phyloP scores from a whole-genome alignment of 2,113 vertebrate species.

The Vulpes vulpes region DNA sequence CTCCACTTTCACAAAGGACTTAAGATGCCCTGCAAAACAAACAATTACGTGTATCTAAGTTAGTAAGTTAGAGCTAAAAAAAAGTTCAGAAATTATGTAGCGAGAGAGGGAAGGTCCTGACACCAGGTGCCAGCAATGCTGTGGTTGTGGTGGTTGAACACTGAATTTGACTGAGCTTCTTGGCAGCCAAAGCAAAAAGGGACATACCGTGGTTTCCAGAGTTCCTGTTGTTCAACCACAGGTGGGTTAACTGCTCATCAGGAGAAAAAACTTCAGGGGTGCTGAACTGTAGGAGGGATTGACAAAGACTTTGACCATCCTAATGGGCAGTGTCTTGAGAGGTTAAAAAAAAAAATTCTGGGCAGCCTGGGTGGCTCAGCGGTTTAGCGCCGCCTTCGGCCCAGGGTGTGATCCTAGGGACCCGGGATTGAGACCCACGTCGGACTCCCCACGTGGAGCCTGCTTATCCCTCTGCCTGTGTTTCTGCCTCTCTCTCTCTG shows the following conservation, averaged over 20 bases:
- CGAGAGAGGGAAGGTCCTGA: neutral
- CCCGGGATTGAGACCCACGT: too few relatives aligned
- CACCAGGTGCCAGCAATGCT: neutral
- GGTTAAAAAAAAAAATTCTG: neutral
- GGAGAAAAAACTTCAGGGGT: neutral
- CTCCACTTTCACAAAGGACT: constrained; percentile 17
- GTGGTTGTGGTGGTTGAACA: neutral
- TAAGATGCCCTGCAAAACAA: neutral
- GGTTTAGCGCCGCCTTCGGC: too few relatives aligned
- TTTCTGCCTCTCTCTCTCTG: too few relatives aligned
- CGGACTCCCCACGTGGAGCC: too few relatives aligned
- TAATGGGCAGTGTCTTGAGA: neutral
- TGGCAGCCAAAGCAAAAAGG: constrained; percentile 5
- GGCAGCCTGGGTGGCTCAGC: neutral
- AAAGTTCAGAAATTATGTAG: neutral
- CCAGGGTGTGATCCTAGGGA: too few relatives aligned
- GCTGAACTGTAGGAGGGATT: constrained; percentile 27
- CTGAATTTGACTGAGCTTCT: constrained; percentile 64
- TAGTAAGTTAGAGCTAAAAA: neutral
- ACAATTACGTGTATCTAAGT: neutral
- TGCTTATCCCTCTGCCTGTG: too few relatives aligned
- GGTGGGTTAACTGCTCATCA: neutral
- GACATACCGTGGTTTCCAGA: constrained; percentile 14
- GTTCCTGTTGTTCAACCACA: neutral
- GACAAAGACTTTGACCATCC: constrained; percentile 34